phyloP scores from a whole-genome alignment of 2,888 invertebrate species.

The Andricus curvator region DNA sequence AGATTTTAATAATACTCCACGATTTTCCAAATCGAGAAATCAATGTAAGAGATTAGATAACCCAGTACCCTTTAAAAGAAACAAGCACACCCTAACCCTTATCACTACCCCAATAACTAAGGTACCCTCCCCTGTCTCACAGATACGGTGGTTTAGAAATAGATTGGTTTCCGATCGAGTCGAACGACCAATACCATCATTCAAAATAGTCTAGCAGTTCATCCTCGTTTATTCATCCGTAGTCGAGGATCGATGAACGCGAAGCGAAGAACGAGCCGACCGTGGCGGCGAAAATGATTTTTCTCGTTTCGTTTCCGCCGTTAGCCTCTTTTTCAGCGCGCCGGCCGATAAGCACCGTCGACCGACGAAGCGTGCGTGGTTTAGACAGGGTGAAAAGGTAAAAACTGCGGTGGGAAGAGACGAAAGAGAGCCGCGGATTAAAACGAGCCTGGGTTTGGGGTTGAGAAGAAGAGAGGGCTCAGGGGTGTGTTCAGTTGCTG shows the following conservation, averaged over 20 bases:
- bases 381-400: conserved; percentile 15
- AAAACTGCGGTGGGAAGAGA: conserved; percentile 22
- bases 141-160: conserved; percentile 16
- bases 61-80: not conserved
- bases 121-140: not conserved
- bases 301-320: conserved; percentile 40
- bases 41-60: not conserved
- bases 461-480: not conserved
- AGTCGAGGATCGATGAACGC: conserved; percentile 27
- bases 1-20: no score
- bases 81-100: conserved; percentile 3
- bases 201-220: conserved; percentile 23
- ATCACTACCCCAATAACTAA: conserved; percentile 26
- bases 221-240: conserved; percentile 37
- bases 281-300: conserved; percentile 36
- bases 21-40: not conserved
- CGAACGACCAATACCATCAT: conserved; percentile 32
- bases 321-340: conserved; percentile 22
- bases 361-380: conserved; percentile 37
- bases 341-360: conserved; percentile 16
- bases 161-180: conserved; percentile 31
- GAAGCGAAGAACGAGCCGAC: conserved; percentile 28
- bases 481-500: not conserved
- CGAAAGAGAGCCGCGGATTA: not conserved
- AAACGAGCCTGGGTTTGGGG: not conserved